Evolutionary conservation across 2,888 invertebrate genomes (phyloP).

Genomic region (Deroplatys truncata): DNA sequence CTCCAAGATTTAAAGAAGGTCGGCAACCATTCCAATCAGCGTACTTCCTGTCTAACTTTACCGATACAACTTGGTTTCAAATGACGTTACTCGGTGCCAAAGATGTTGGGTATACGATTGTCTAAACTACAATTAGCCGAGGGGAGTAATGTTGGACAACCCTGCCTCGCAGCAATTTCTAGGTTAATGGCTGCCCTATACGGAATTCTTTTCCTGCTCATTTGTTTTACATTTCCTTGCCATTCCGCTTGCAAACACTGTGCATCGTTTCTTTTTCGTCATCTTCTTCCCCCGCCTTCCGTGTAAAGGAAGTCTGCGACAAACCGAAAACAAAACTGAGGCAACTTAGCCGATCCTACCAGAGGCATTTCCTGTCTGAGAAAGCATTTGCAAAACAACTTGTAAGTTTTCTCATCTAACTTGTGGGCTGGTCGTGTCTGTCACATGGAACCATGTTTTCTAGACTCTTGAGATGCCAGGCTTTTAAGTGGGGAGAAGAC

Average conservation of each 20-base stretch:
- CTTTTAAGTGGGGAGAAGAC: neutral
- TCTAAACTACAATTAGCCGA: too few species aligned
- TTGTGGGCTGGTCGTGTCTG: conserved; percentile 27
- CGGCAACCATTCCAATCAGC: too few species aligned
- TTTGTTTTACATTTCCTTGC: neutral
- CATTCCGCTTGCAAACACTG: neutral
- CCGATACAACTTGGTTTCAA: too few species aligned
- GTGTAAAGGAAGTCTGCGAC: neutral
- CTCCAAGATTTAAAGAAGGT: too few species aligned
- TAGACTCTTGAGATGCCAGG: neutral
- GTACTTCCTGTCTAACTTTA: too few species aligned
- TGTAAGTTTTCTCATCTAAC: conserved; percentile 41
- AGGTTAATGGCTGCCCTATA: neutral
- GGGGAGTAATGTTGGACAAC: neutral
- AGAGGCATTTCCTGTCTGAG: conserved; percentile 2
- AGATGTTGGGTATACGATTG: too few species aligned
- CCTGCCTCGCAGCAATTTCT: neutral
- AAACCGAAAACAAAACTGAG: neutral
- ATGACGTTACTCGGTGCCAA: too few species aligned
- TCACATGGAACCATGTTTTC: neutral
- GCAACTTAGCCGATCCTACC: neutral
- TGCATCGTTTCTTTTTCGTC: neutral
- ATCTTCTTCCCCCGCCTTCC: neutral
- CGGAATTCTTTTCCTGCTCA: neutral
- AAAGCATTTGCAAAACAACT: conserved; percentile 32